Evolutionary conservation across 2,113 vertebrate genomes (phyloP).

Genomic region (Corythornis vintsioides): DNA sequence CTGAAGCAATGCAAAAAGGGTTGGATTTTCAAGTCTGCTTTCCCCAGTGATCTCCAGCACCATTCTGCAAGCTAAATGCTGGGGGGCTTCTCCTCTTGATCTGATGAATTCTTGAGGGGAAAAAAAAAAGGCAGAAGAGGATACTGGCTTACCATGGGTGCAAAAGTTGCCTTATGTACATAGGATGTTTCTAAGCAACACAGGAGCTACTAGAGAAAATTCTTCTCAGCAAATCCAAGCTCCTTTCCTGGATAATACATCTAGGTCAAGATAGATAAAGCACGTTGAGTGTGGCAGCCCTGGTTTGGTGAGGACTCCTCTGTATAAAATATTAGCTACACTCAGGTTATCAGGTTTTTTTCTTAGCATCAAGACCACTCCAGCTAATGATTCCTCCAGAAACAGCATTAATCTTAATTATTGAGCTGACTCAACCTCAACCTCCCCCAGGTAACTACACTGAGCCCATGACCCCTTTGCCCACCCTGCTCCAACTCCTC

Average conservation of each 20-base stretch:
- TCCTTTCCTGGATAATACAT: conserved; percentile 9
- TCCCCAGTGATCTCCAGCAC: not conserved
- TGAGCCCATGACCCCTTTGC: not conserved
- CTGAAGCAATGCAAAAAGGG: not conserved
- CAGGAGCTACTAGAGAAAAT: not conserved
- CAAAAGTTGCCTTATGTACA: not conserved
- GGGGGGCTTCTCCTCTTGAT: not conserved
- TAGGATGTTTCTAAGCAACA: conserved; percentile 39
- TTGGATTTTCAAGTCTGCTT: conserved; percentile 1
- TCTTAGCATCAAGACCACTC: not conserved
- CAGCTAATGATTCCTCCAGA: not conserved
- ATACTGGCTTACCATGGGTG: not conserved
- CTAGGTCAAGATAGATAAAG: conserved; percentile 28
- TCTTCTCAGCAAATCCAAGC: conserved; percentile 49
- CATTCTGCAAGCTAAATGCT: not conserved
- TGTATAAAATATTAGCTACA: not conserved
- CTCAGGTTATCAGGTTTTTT: not conserved
- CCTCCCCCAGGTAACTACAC: not conserved
- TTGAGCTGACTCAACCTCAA: not conserved
- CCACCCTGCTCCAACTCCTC: not conserved
- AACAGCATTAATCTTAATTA: conserved; percentile 1
- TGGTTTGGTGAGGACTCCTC: not conserved
- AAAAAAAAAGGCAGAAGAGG: not conserved
- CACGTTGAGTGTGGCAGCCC: not conserved
- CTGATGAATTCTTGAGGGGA: not conserved